These are phyloP conservation scores for Synergus laeviventris DNA, from an alignment of 2,888 invertebrate genomes.

Conservation along the genomic window DNA sequence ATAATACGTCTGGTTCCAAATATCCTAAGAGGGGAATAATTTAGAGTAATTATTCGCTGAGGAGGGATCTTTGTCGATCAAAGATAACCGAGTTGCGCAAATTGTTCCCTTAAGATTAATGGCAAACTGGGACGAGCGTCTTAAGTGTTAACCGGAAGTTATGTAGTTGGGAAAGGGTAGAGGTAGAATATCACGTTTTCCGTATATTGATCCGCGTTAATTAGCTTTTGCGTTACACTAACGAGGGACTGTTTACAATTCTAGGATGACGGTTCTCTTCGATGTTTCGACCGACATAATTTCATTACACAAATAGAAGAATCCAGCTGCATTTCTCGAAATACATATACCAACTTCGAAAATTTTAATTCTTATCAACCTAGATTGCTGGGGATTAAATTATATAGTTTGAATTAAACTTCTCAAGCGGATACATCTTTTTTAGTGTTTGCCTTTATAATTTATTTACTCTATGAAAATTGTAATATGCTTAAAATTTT, in stretches of 20 bases:
- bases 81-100: slow-evolving; percentile 16
- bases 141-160: neutral
- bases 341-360: neutral
- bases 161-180: neutral
- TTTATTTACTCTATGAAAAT: no score
- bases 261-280: slow-evolving; percentile 1
- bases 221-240: slow-evolving; percentile 19
- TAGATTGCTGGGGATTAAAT: neutral
- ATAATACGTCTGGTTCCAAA: neutral
- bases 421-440: no score
- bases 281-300: slow-evolving; percentile 22
- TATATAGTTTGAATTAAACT: neutral
- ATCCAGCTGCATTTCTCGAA: neutral
- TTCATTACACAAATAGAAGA: slow-evolving; percentile 9
- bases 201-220: slow-evolving; percentile 22
- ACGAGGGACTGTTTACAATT: slow-evolving; percentile 23
- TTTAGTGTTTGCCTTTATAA: no score
- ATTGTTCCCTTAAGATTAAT: slow-evolving; percentile 32
- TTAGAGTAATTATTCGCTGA: slow-evolving; percentile 2
- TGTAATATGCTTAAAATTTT: no score
- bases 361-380: neutral
- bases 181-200: slow-evolving; percentile 15
- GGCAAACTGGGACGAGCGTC: slow-evolving; percentile 8
- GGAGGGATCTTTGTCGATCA: slow-evolving; percentile 17
- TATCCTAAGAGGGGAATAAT: neutral